These are phyloP conservation scores for Megaleporinus macrocephalus DNA, from an alignment of 2,113 vertebrate genomes.

Conservation along the genomic window DNA sequence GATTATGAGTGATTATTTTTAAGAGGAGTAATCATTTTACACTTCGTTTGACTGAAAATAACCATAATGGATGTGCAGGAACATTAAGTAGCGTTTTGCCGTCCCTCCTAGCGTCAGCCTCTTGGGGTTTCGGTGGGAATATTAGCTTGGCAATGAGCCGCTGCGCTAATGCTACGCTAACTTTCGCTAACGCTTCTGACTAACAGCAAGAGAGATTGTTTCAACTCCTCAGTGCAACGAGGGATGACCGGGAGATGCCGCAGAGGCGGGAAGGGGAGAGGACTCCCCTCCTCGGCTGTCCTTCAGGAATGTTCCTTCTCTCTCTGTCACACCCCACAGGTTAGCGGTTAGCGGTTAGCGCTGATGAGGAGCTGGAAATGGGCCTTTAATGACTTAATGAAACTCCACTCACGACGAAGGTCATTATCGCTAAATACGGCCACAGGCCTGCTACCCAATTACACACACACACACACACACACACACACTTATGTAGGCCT, in stretches of 20 bases:
- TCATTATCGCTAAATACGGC: slow-evolving; percentile 65
- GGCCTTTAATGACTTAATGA: slow-evolving; percentile 67
- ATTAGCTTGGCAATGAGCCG: slow-evolving; percentile 61
- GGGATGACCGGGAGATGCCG: slow-evolving; percentile 32
- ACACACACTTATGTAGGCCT: not conserved
- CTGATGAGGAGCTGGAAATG: slow-evolving; percentile 61
- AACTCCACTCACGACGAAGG: slow-evolving; percentile 55
- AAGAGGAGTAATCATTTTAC: slow-evolving; percentile 58
- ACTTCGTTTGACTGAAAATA: slow-evolving; percentile 63
- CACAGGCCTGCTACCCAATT: slow-evolving; percentile 60
- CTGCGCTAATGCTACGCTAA: slow-evolving; percentile 58
- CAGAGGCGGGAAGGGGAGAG: slow-evolving; percentile 22
- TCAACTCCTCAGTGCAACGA: slow-evolving; percentile 39
- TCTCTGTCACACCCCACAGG: slow-evolving; percentile 58
- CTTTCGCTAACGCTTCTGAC: slow-evolving; percentile 38
- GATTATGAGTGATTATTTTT: slow-evolving; percentile 50
- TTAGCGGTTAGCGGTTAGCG: slow-evolving; percentile 58
- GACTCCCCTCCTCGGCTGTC: slow-evolving; percentile 36
- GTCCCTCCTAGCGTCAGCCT: slow-evolving; percentile 54
- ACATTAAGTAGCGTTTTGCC: slow-evolving; percentile 61
- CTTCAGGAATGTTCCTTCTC: slow-evolving; percentile 38
- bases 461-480: slow-evolving; percentile 44
- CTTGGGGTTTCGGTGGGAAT: slow-evolving; percentile 51
- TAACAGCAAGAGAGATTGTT: slow-evolving; percentile 42
- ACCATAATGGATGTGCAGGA: slow-evolving; percentile 53